Evolutionary conservation across 2,113 vertebrate species (phyloP), one percentile per base, ranked within the genome.

Genomic region (Pleuronectes platessa): DNA sequence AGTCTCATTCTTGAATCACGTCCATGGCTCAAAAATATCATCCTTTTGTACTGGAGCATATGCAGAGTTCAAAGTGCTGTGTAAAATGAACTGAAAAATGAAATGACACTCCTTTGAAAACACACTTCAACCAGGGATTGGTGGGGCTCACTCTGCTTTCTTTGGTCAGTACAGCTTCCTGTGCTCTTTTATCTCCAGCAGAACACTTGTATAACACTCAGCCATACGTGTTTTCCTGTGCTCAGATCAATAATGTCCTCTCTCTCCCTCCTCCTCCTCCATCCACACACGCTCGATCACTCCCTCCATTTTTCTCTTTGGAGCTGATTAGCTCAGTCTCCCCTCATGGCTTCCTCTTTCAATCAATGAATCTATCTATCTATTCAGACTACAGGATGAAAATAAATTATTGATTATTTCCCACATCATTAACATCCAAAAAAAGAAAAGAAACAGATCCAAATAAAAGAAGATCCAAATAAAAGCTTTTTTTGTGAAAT

Each of bases 161-260:
- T 82, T 75, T 77, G 54, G 61, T 70, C 70, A 69, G 0, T 4
- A 9, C 31, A 37, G 5, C 85, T 86, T 86, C 78, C 71, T 65
- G 55, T 74, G 14, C 51, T 55, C 69, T 76, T 63, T 78, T 5
- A 63, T 78, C 40, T 13, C 13, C 7, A 14, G 21, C 47, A 65
- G 24, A 74, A 76, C 68, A 75, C 45, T 87, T 87, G 78, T 84
- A 45, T 87, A 90, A 89, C 79, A 71, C 64, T 55, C 26, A 45
- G 27, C 82, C 83, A 73, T 79, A 87, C 63, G 59, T 81, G 78
- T 74, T 78, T 77, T 17, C 37, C 75, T 89, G 80, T 71, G 68
- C 81, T 82, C 51, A 59, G 42, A 85, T 79, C 75, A 76, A 86
- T 87, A 65, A 15, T 53, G 42, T 81, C 23, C 71, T 62, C 61